Percentiles rank a stretch among this genome's conserved stretches.
phyloP scores from a whole-genome alignment of 2,797 vertebrate species.

The Coilia nasus region DNA sequence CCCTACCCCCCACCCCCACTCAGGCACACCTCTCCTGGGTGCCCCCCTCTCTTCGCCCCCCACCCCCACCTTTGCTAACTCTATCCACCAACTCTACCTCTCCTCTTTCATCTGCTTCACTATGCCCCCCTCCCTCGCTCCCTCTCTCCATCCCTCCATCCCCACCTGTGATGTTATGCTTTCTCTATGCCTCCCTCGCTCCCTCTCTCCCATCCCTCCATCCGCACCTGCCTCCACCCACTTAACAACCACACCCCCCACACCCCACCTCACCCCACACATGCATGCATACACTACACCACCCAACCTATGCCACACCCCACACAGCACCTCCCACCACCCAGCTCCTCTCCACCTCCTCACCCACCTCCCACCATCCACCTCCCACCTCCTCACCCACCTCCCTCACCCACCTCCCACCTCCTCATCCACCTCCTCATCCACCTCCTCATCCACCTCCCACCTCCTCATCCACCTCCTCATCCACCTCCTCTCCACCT shows the following conservation, averaged over 20 bases:
- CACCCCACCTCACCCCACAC: neutral
- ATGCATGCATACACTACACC: neutral
- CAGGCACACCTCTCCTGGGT: constrained; percentile 73
- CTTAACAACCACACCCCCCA: neutral
- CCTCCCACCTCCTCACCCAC: neutral
- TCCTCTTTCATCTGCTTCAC: constrained; percentile 77
- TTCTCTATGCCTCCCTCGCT: constrained; percentile 44
- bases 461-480: no score
- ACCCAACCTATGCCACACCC: neutral
- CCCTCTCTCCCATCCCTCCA: neutral
- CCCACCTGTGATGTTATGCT: no score
- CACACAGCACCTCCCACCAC: neutral
- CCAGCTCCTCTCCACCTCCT: neutral
- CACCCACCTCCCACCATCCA: neutral
- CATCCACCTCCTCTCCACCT: no score
- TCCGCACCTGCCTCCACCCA: no score
- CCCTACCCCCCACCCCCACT: constrained; percentile 57
- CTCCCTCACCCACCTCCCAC: neutral
- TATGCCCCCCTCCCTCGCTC: neutral
- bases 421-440: neutral
- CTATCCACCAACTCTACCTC: no score
- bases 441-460: neutral
- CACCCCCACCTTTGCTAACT: no score
- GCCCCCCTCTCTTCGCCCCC: constrained; percentile 67
- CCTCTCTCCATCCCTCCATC: neutral